These are phyloP conservation scores for Aradophagus sp. DNA, from an alignment of 1,140 invertebrate genomes.

Conservation along the genomic window DNA sequence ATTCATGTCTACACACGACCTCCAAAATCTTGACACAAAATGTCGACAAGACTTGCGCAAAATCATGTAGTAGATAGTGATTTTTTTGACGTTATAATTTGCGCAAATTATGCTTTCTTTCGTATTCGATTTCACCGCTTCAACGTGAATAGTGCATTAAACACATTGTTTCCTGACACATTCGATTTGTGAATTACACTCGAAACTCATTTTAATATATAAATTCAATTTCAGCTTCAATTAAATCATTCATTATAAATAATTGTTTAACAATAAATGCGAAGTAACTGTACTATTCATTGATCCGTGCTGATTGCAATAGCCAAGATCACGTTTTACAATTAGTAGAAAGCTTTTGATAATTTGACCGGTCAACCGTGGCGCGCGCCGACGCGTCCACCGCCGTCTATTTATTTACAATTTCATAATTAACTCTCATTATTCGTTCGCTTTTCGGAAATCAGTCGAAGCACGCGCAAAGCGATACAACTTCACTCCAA, in stretches of 20 bases:
- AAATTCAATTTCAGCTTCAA: constrained; percentile 23
- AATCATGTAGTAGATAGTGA: too few relatives aligned
- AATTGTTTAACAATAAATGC: constrained; percentile 34
- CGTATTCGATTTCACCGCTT: too few relatives aligned
- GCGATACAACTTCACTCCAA: too few relatives aligned
- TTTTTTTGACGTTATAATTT: too few relatives aligned
- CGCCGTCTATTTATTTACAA: constrained; percentile 5
- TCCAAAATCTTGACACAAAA: too few relatives aligned
- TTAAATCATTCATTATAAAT: constrained; percentile 23
- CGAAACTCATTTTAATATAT: constrained; percentile 1
- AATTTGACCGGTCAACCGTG: constrained; percentile 20
- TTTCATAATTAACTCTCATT: constrained; percentile 22
- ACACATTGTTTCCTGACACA: not conserved
- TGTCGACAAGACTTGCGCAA: too few relatives aligned
- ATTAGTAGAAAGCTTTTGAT: constrained; percentile 17
- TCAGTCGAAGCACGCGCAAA: not conserved
- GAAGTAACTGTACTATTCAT: constrained; percentile 24
- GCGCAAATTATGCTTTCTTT: too few relatives aligned
- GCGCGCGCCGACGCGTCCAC: not conserved
- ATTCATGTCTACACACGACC: too few relatives aligned
- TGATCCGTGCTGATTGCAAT: constrained; percentile 25
- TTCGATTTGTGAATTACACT: constrained; percentile 9
- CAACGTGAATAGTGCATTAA: constrained; percentile 4
- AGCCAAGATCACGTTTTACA: constrained; percentile 10
- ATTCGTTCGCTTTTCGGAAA: not conserved